A percentile compares a stretch with the other conserved stretches of the same genome.
Conservation (phyloP, 2,113 vertebrate genomes). For the Myodes glareolus region DNA sequence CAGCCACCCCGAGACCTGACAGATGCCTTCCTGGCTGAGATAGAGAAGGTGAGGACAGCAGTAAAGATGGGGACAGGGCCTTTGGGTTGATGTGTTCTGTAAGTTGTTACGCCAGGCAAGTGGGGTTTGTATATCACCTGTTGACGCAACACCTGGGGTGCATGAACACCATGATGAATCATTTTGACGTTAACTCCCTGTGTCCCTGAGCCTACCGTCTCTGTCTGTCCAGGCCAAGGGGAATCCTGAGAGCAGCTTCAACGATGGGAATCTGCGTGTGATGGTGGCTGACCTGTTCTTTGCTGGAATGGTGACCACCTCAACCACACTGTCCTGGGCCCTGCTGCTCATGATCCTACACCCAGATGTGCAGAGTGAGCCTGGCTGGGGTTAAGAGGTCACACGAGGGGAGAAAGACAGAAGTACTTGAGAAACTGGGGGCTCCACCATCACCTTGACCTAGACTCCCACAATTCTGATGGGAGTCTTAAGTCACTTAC, state of each 20-base stretch:
- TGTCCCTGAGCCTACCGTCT: background rate
- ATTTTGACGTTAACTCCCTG: accelerated
- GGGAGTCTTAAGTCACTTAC: too few species aligned
- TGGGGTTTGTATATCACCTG: accelerated
- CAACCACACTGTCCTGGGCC: slow-evolving; percentile 83
- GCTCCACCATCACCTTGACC: background rate
- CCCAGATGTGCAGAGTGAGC: background rate
- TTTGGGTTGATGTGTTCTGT: accelerated
- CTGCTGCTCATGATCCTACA: slow-evolving; percentile 85
- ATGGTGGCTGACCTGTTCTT: slow-evolving; percentile 69
- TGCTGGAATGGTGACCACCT: slow-evolving; percentile 82
- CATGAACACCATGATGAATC: accelerated
- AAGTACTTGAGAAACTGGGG: background rate
- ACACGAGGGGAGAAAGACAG: accelerated
- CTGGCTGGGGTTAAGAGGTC: background rate
- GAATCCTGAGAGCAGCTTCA: background rate
- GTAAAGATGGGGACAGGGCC: accelerated
- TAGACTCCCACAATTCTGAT: background rate
- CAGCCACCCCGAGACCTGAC: slow-evolving; percentile 78
- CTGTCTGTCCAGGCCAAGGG: slow-evolving; percentile 68
- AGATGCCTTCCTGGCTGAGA: slow-evolving; percentile 82
- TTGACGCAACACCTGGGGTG: background rate
- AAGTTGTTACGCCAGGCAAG: background rate
- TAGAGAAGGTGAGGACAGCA: slow-evolving; percentile 82
- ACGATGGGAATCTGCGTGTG: slow-evolving; percentile 72